phyloP scores from a whole-genome alignment of 2,113 vertebrate species.

The Nerophis lumbriciformis region DNA sequence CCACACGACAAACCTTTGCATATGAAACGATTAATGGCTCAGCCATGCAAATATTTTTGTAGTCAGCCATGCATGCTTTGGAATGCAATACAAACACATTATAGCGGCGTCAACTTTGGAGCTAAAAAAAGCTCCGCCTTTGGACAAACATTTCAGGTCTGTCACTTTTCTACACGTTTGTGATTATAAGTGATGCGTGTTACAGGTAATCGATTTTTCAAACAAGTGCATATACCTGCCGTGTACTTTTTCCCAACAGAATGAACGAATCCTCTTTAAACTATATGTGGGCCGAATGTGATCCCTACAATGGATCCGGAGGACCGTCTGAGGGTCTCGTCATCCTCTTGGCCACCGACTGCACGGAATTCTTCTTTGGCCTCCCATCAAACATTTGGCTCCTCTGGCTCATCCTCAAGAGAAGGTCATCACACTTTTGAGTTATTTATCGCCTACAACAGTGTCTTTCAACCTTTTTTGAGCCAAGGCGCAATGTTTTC shows the following conservation, averaged over 20 bases:
- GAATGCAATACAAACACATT: neutral
- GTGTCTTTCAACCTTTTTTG: too few relatives aligned
- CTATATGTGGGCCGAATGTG: constrained; percentile 12
- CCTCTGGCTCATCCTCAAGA: constrained; percentile 4
- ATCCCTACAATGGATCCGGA: neutral
- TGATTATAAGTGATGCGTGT: neutral
- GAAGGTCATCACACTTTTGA: constrained; percentile 3
- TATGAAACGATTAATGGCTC: neutral
- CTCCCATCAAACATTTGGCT: constrained; percentile 16
- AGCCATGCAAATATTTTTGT: neutral
- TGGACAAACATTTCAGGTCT: constrained; percentile 3
- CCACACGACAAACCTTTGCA: too few relatives aligned
- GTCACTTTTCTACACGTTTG: neutral
- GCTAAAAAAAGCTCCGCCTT: neutral
- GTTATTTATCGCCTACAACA: too few relatives aligned
- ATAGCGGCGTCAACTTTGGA: neutral
- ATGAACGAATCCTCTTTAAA: neutral
- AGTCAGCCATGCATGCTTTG: neutral
- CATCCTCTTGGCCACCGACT: neutral
- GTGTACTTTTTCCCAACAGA: neutral
- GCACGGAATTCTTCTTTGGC: neutral
- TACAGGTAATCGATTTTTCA: neutral
- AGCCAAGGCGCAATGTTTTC: too few relatives aligned
- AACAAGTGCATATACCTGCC: neutral
- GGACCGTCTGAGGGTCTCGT: neutral